Percentiles rank a stretch among this genome's conserved stretches.
Conservation (phyloP, 2,888 invertebrate genomes). For the Spilarctia lutea region DNA sequence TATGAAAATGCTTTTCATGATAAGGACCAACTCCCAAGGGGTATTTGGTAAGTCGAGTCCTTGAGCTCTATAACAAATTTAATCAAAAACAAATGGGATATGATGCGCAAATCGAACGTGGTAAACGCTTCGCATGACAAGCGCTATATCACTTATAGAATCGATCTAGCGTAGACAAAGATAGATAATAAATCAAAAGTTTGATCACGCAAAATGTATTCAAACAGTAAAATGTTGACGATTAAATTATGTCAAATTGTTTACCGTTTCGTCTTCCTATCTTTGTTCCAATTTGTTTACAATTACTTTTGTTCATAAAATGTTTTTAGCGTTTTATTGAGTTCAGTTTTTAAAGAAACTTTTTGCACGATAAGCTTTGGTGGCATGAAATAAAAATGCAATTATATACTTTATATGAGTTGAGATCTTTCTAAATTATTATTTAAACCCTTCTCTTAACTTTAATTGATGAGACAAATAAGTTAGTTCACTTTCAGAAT, state of each 20-base stretch:
- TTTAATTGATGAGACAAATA: background rate
- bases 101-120: background rate
- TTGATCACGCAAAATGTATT: background rate
- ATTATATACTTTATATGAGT: too few species aligned
- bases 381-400: background rate
- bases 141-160: background rate
- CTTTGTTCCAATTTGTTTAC: background rate
- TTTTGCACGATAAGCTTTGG: background rate
- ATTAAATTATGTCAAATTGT: background rate
- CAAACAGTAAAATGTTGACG: background rate
- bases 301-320: background rate
- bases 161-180: background rate
- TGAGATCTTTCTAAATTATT: background rate
- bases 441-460: background rate
- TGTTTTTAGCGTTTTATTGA: background rate
- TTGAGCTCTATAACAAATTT: background rate
- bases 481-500: too few species aligned
- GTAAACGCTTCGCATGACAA: slow-evolving; percentile 1
- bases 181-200: background rate
- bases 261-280: background rate
- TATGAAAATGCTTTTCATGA: background rate
- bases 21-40: background rate
- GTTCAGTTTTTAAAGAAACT: background rate
- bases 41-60: background rate
- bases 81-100: background rate